Percentiles rank a stretch among this genome's conserved stretches.
Conservation (phyloP, 2,888 invertebrate species). For the Drosophila mettleri region DNA sequence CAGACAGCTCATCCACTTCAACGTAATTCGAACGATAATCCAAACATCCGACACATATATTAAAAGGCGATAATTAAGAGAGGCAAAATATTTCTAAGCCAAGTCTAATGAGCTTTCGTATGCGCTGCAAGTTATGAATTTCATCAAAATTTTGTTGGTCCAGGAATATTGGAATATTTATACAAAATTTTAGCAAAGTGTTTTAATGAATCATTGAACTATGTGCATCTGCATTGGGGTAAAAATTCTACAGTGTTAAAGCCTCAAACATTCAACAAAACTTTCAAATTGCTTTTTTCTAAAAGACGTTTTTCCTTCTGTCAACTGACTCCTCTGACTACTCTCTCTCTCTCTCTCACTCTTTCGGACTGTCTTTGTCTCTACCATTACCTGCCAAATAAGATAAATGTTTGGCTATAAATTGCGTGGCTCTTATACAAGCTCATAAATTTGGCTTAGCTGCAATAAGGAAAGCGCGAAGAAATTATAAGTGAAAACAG, state of each 20-base stretch:
- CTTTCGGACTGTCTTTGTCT: neutral
- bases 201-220: conserved; percentile 11
- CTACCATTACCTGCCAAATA: neutral
- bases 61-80: conserved; percentile 29
- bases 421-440: conserved; percentile 65
- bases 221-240: conserved; percentile 39
- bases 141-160: no score
- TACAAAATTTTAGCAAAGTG: neutral
- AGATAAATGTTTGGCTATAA: conserved; percentile 65
- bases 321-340: no score
- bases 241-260: conserved; percentile 16
- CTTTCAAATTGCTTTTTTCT: conserved; percentile 31
- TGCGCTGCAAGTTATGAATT: conserved; percentile 20
- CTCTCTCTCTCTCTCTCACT: neutral
- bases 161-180: neutral
- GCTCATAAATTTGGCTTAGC: conserved; percentile 65
- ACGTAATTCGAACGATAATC: conserved; percentile 28
- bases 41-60: conserved; percentile 21
- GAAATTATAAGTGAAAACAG: neutral
- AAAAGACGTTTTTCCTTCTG: conserved; percentile 6
- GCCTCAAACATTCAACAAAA: conserved; percentile 19
- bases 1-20: conserved; percentile 2
- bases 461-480: conserved; percentile 11
- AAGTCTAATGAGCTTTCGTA: neutral
- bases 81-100: neutral